A percentile compares a stretch with the other conserved stretches of the same genome.
phyloP scores from a whole-genome alignment of 2,797 vertebrate species.

The Centroberyx gerrardi region DNA sequence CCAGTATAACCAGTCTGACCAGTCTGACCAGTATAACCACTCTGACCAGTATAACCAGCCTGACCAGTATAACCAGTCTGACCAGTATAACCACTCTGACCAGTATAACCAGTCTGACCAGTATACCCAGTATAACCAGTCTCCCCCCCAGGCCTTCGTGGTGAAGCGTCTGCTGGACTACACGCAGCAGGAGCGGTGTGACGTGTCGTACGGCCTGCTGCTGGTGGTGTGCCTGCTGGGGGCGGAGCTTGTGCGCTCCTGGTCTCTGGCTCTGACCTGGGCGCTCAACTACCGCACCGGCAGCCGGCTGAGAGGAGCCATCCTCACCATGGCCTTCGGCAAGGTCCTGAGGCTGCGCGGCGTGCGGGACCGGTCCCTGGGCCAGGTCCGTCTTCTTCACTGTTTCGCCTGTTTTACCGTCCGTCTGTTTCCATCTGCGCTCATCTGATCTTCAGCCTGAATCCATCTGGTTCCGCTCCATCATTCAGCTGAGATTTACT shows the following conservation, averaged over 20 bases:
- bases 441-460: no score
- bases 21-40: no score
- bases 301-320: constrained; percentile 91
- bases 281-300: constrained; percentile 95
- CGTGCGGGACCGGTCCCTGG: constrained; percentile 92
- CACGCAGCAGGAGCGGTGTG: constrained; percentile 87
- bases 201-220: constrained; percentile 91
- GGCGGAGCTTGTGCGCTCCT: constrained; percentile 92
- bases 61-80: no score
- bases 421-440: no score
- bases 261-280: constrained; percentile 95
- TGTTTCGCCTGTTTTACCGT: no score
- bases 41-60: no score
- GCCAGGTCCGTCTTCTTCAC: constrained; percentile 92
- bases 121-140: no score
- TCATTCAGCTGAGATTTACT: no score
- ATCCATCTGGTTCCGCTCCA: no score
- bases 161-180: constrained; percentile 95
- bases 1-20: no score
- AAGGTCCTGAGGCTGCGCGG: constrained; percentile 94
- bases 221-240: constrained; percentile 92
- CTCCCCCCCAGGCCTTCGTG: constrained; percentile 91
- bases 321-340: constrained; percentile 93
- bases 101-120: no score
- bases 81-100: no score